Evolutionary conservation across 2,113 vertebrate species (phyloP).

Genomic region (Chloropsis hardwickii): DNA sequence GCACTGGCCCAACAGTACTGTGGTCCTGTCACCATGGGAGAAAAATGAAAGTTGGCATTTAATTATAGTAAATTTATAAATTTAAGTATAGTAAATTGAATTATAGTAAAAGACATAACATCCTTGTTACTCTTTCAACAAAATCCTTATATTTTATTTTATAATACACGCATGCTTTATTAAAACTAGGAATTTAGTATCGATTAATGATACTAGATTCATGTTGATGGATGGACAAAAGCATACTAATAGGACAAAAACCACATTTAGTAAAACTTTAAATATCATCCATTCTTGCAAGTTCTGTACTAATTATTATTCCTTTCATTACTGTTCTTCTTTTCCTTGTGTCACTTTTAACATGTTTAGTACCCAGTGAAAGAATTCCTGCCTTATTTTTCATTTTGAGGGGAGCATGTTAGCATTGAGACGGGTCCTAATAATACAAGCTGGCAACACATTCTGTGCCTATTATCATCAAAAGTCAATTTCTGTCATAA

Average conservation of each 20-base stretch:
- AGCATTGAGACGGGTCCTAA: background rate
- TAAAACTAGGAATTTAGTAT: background rate
- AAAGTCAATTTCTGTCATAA: conserved; percentile 3
- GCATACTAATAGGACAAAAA: background rate
- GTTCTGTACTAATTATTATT: background rate
- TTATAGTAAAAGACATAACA: background rate
- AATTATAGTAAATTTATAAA: too few relatives aligned
- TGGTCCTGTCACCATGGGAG: fast-evolving
- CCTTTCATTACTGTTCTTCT: background rate
- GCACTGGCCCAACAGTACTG: background rate
- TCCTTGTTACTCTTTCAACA: background rate
- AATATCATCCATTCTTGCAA: background rate
- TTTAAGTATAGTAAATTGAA: too few relatives aligned
- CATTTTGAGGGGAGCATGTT: background rate
- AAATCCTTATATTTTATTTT: background rate
- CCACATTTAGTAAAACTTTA: background rate
- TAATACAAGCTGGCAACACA: background rate
- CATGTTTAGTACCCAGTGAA: background rate
- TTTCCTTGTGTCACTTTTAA: background rate
- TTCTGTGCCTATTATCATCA: background rate
- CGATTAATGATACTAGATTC: background rate
- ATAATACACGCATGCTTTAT: background rate
- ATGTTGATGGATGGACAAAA: background rate
- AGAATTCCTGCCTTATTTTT: background rate
- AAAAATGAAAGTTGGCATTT: background rate